Conservation (phyloP, 2,888 invertebrate species). For the Heteromyza rotundicornis region DNA sequence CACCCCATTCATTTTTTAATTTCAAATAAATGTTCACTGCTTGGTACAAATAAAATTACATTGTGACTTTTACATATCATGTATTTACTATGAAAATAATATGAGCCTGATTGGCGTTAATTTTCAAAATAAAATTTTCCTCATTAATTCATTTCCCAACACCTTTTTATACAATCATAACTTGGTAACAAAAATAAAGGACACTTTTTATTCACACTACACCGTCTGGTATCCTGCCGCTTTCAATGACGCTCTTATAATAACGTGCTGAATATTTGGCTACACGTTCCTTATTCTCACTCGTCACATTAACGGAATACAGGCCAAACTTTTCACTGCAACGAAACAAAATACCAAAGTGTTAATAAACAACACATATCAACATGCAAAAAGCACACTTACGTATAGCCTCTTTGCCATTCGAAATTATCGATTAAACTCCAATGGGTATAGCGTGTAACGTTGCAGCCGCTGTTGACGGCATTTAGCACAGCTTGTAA, state of each 20-base stretch:
- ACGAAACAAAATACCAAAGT: slow-evolving; percentile 30
- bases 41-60: no score
- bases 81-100: no score
- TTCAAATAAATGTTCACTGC: no score
- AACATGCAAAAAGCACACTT: slow-evolving; percentile 25
- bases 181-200: no score
- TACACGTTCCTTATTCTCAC: slow-evolving; percentile 67
- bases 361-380: slow-evolving; percentile 2
- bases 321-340: slow-evolving; percentile 73
- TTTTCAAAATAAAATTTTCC: no score
- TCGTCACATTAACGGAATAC: slow-evolving; percentile 71
- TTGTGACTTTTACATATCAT: no score
- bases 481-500: slow-evolving; percentile 46
- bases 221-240: slow-evolving; percentile 28
- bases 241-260: slow-evolving; percentile 36
- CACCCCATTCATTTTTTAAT: no score
- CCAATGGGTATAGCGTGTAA: slow-evolving; percentile 48
- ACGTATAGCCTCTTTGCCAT: slow-evolving; percentile 52
- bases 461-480: slow-evolving; percentile 46
- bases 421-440: slow-evolving; percentile 56
- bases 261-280: slow-evolving; percentile 67
- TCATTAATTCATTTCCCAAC: no score
- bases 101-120: no score
- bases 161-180: no score
- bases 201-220: not conserved